phyloP scores from a whole-genome alignment of 2,113 vertebrate species.

The Chionis minor region DNA sequence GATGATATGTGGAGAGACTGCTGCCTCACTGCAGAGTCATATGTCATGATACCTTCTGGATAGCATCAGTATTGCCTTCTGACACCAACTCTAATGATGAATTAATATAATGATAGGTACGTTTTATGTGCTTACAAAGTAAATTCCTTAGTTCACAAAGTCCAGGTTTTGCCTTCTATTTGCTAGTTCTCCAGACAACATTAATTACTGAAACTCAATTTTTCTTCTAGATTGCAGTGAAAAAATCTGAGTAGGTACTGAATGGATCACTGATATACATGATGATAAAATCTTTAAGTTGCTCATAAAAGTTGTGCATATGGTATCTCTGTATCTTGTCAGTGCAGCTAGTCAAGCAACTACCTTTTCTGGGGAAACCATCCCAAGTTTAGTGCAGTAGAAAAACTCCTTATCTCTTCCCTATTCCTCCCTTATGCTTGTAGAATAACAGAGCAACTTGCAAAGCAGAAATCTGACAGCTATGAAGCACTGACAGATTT shows the following conservation, averaged over 20 bases:
- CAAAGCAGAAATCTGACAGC: slow-evolving; percentile 32
- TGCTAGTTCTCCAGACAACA: background rate
- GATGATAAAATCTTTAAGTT: background rate
- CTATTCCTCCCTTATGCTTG: background rate
- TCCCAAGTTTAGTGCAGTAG: background rate
- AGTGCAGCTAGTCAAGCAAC: background rate
- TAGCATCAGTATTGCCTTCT: background rate
- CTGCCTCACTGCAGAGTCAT: background rate
- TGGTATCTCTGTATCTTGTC: background rate
- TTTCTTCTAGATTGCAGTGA: background rate
- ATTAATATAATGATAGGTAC: background rate
- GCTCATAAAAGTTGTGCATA: background rate
- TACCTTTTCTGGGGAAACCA: background rate
- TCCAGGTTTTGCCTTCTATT: background rate
- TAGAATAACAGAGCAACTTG: slow-evolving; percentile 13
- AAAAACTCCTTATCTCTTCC: background rate
- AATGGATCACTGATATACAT: background rate
- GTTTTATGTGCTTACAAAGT: background rate
- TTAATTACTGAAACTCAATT: background rate
- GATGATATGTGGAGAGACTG: background rate
- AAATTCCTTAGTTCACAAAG: background rate
- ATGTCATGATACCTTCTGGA: background rate
- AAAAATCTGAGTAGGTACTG: background rate
- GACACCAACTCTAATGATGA: background rate
- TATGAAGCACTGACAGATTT: slow-evolving; percentile 20